Evolutionary conservation across 2,113 vertebrate species (phyloP).

Genomic region (Corythaeola cristata): DNA sequence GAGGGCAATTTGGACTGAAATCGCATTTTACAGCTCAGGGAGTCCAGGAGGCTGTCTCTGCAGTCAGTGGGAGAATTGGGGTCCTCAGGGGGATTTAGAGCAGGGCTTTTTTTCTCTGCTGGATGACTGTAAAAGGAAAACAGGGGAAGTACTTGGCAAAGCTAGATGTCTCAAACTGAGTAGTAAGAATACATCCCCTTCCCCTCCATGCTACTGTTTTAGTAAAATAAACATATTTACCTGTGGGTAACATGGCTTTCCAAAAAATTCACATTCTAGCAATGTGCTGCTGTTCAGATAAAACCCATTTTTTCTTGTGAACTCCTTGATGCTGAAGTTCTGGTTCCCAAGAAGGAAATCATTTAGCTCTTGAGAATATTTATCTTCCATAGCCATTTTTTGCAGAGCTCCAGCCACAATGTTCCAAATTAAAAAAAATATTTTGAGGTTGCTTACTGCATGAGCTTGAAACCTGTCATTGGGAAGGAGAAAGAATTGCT

Average conservation of each 20-base stretch:
- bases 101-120: neutral
- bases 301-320: conserved; percentile 76
- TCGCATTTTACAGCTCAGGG: neutral
- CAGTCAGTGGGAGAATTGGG: neutral
- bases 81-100: neutral
- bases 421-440: conserved; percentile 75
- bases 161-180: neutral
- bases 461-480: conserved; percentile 73
- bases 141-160: neutral
- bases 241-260: conserved; percentile 75
- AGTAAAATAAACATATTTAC: conserved; percentile 57
- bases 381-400: neutral
- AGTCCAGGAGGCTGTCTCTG: neutral
- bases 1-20: neutral
- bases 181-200: neutral
- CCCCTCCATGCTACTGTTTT: neutral
- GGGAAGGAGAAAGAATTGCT: conserved; percentile 20
- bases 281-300: conserved; percentile 76
- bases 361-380: conserved; percentile 38
- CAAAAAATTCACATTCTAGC: conserved; percentile 77
- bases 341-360: conserved; percentile 71
- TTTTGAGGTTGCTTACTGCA: conserved; percentile 68
- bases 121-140: neutral
- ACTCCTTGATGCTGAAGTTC: conserved; percentile 80
- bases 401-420: conserved; percentile 65